Percentiles rank a stretch among this genome's conserved stretches.
phyloP scores from a whole-genome alignment of 1,140 invertebrate species.

The Streblospio benedicti region DNA sequence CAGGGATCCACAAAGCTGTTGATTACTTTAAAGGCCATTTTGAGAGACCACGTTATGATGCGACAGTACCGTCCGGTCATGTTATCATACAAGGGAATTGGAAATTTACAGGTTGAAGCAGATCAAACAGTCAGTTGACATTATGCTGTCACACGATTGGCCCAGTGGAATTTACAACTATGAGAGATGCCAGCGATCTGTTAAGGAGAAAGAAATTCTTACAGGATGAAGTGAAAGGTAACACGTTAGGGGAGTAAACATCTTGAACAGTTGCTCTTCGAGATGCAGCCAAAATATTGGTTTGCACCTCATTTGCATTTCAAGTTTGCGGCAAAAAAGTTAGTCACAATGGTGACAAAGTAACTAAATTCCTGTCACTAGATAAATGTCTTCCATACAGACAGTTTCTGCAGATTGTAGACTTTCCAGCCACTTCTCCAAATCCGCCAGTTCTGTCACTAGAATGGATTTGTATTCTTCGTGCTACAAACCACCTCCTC shows the following conservation, averaged over 20 bases:
- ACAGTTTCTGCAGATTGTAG: conserved; percentile 80
- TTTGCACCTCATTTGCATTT: conserved; percentile 96
- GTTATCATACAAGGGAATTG: conserved; percentile 87
- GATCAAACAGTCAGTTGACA: conserved; percentile 61
- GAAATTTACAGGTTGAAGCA: conserved; percentile 78
- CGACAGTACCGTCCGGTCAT: conserved; percentile 67
- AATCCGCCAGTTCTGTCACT: conserved; percentile 58
- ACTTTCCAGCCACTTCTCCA: conserved; percentile 28
- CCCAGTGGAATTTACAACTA: conserved; percentile 77
- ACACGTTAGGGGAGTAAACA: conserved; percentile 76
- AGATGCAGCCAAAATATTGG: conserved; percentile 81
- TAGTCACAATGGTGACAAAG: conserved; percentile 14
- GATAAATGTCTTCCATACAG: conserved; percentile 89
- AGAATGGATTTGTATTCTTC: conserved; percentile 85
- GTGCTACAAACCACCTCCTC: conserved; percentile 78
- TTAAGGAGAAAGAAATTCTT: conserved; percentile 78
- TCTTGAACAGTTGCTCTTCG: conserved; percentile 66
- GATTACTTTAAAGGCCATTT: conserved; percentile 73
- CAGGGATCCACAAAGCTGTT: conserved; percentile 83
- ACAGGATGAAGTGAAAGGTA: conserved; percentile 69
- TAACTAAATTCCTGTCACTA: conserved; percentile 85
- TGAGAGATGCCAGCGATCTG: conserved; percentile 66
- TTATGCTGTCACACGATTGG: conserved; percentile 96
- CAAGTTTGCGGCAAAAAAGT: conserved; percentile 70
- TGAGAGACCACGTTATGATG: conserved; percentile 77